Percentiles rank a stretch among this genome's conserved stretches.
Conservation (phyloP, 2,113 vertebrate species). For the Odocoileus hemionus region DNA sequence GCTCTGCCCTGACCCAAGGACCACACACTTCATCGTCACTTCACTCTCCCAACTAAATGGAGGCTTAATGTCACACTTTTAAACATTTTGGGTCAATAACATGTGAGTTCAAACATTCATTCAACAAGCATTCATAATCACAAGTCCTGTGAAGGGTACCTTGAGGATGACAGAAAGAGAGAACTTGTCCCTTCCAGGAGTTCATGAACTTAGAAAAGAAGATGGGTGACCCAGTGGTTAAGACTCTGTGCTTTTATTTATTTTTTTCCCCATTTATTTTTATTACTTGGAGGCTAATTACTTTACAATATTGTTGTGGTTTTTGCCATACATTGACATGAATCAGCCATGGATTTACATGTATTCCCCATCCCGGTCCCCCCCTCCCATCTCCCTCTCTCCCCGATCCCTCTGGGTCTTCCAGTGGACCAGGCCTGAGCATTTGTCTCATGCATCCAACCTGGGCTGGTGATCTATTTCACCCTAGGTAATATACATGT, state of each 20-base stretch:
- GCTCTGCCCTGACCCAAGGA: not conserved
- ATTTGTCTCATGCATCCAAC: no score
- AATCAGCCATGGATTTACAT: no score
- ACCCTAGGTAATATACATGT: no score
- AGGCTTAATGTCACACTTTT: not conserved
- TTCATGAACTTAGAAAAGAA: not conserved
- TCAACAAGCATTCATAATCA: rapidly evolving
- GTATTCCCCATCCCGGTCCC: no score
- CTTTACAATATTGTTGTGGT: no score
- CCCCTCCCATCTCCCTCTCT: no score
- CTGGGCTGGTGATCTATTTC: no score
- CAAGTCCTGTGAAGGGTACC: not conserved
- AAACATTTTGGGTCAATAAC: not conserved
- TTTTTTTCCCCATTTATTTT: no score
- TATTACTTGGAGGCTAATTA: no score
- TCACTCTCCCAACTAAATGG: not conserved
- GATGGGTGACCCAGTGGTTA: not conserved
- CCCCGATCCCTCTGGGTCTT: no score
- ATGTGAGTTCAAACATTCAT: not conserved
- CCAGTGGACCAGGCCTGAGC: no score
- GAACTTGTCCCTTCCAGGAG: not conserved
- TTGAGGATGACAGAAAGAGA: not conserved
- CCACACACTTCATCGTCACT: not conserved
- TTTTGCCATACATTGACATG: no score
- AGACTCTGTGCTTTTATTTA: not conserved